These are phyloP conservation scores for Caprella mutica DNA, from an alignment of 2,888 invertebrate species.

Conservation along the genomic window DNA sequence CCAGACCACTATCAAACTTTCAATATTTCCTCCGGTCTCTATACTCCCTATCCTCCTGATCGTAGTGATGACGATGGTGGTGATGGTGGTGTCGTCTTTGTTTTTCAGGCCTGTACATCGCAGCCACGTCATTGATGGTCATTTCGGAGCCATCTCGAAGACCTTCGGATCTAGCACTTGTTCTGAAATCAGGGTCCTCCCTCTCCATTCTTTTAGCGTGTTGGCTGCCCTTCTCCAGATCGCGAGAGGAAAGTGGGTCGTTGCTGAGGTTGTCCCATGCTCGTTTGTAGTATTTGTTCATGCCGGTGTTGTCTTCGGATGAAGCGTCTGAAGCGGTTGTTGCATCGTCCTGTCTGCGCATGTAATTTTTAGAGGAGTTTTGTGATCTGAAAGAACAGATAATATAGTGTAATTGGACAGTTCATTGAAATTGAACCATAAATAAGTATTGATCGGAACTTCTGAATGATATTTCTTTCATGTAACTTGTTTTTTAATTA, in stretches of 20 bases:
- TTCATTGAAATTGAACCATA: too few species aligned
- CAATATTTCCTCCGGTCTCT: constrained; percentile 12
- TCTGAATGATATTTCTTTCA: too few species aligned
- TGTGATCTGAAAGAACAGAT: constrained; percentile 50
- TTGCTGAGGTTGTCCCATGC: constrained; percentile 73
- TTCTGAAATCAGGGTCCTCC: constrained; percentile 34
- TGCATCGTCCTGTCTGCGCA: constrained; percentile 79
- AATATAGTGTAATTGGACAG: too few species aligned
- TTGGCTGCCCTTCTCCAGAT: constrained; percentile 43
- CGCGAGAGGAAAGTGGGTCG: constrained; percentile 41
- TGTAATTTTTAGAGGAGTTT: constrained; percentile 66
- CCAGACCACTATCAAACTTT: too few species aligned
- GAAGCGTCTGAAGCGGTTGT: constrained; percentile 78
- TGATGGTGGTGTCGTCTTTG: constrained; percentile 64
- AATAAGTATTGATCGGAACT: too few species aligned
- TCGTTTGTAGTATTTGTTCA: constrained; percentile 78
- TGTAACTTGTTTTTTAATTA: too few species aligned
- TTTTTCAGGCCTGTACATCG: constrained; percentile 45
- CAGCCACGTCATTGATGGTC: constrained; percentile 40
- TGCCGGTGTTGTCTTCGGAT: constrained; percentile 67
- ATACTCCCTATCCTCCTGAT: constrained; percentile 19
- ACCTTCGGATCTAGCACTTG: constrained; percentile 38
- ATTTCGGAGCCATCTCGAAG: constrained; percentile 40
- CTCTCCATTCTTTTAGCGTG: constrained; percentile 34
- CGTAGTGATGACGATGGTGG: constrained; percentile 47